phyloP scores from a whole-genome alignment of 1,140 invertebrate species.

The honey bee (Apis mellifera) region DNA sequence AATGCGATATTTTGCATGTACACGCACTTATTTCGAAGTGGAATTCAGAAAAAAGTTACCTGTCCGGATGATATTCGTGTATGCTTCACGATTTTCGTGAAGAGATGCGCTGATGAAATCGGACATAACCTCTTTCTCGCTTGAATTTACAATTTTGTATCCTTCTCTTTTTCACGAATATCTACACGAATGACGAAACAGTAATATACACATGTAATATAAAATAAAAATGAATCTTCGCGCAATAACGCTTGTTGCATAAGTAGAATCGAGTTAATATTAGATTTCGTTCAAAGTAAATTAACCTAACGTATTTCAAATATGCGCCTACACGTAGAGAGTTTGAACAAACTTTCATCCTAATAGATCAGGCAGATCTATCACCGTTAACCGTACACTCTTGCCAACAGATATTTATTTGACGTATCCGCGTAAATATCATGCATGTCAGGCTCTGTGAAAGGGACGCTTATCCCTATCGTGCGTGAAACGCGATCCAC shows the following conservation, averaged over 20 bases:
- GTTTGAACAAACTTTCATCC: neutral
- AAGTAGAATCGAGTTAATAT: neutral
- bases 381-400: neutral
- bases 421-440: conserved; percentile 19
- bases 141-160: neutral
- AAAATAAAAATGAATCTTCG: neutral
- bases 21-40: conserved; percentile 9
- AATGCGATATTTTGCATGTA: conserved; percentile 21
- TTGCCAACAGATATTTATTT: neutral
- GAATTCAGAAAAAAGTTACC: conserved; percentile 20
- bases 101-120: neutral
- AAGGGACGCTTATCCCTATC: conserved; percentile 27
- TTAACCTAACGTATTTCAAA: neutral
- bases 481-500: neutral
- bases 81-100: neutral
- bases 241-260: neutral
- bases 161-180: neutral
- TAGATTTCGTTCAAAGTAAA: neutral
- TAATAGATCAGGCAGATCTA: neutral
- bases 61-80: too few species aligned
- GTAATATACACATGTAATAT: too few species aligned
- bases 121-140: neutral
- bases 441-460: conserved; percentile 2
- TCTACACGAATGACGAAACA: neutral
- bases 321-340: neutral